phyloP scores from a whole-genome alignment of 2,888 invertebrate species.

The Sarcophaga caerulescens region DNA sequence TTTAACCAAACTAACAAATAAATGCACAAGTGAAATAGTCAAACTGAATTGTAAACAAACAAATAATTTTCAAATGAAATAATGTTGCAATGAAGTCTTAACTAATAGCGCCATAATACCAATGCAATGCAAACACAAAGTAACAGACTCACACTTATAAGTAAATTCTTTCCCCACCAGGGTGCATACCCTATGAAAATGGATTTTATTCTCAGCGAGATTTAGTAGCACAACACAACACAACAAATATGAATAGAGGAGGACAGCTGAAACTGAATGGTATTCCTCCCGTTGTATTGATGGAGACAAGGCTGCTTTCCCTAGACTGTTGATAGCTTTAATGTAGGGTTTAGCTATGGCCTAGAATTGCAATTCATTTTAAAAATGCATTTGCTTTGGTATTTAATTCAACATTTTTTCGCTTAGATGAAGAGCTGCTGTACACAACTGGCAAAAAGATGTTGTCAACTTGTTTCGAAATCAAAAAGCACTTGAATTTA shows the following conservation, averaged over 20 bases:
- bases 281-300: too few relatives aligned
- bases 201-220: conserved; percentile 18
- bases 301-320: neutral
- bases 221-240: conserved; percentile 5
- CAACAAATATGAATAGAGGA: neutral
- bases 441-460: neutral
- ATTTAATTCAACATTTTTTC: conserved; percentile 64
- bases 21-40: conserved; percentile 31
- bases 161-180: too few relatives aligned
- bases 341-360: conserved; percentile 40
- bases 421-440: conserved; percentile 8
- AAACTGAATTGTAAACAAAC: conserved; percentile 45
- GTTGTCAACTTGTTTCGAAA: neutral
- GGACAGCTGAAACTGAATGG: neutral
- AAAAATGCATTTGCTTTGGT: conserved; percentile 66
- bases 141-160: neutral
- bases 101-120: conserved; percentile 30
- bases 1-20: conserved; percentile 35
- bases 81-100: conserved; percentile 54
- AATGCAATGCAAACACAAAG: conserved; percentile 26
- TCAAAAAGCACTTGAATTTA: neutral
- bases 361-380: conserved; percentile 66
- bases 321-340: neutral
- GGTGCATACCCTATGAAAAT: neutral
- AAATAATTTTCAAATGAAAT: conserved; percentile 63